A percentile compares a stretch with the other conserved stretches of the same genome.
Conservation (phyloP, 1,140 invertebrate species). For the Drosophila tani region DNA sequence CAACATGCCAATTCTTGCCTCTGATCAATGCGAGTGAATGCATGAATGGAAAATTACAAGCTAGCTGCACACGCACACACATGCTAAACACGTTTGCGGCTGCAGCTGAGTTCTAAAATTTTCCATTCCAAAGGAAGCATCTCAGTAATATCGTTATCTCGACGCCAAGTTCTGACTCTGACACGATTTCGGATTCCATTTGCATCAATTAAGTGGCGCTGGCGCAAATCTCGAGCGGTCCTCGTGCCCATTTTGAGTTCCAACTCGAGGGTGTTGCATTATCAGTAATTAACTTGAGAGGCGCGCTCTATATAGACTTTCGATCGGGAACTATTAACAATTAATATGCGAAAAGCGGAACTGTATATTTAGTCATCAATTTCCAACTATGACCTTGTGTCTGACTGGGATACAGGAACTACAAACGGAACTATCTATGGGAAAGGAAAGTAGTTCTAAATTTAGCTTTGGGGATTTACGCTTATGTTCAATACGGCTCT, state of each 20-base stretch:
- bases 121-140: constrained; percentile 64
- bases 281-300: constrained; percentile 27
- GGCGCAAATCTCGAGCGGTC: constrained; percentile 30
- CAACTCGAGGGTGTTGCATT: constrained; percentile 33
- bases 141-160: constrained; percentile 53
- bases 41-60: constrained; percentile 65
- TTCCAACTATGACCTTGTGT: constrained; percentile 5
- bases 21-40: constrained; percentile 27
- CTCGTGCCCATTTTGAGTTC: constrained; percentile 52
- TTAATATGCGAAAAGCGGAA: constrained; percentile 12
- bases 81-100: constrained; percentile 55
- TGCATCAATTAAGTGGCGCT: constrained; percentile 51
- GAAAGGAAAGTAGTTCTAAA: constrained; percentile 3
- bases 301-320: background rate
- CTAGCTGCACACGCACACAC: background rate
- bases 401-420: constrained; percentile 22
- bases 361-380: background rate
- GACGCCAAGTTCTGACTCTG: constrained; percentile 55
- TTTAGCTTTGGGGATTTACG: background rate
- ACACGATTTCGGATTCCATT: constrained; percentile 57
- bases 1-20: constrained; percentile 68
- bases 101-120: constrained; percentile 49
- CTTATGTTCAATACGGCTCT: background rate
- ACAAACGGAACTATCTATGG: constrained; percentile 5
- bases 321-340: background rate